phyloP scores from a whole-genome alignment of 2,113 vertebrate species.

The Cyanocitta stelleri region DNA sequence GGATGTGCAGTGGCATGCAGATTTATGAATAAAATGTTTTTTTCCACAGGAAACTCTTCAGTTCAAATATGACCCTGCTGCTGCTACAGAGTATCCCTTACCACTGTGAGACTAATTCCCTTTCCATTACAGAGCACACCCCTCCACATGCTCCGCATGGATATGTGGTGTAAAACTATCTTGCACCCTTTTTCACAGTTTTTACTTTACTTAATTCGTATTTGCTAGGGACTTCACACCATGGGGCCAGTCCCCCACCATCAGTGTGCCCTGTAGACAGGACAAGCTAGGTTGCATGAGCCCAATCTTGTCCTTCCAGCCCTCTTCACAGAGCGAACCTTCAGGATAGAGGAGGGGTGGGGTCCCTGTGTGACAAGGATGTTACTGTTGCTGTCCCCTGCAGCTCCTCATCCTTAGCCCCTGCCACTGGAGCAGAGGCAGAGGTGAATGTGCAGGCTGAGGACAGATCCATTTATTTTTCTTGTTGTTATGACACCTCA shows the following conservation, averaged over 20 bases:
- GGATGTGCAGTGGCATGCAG: neutral
- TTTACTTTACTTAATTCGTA: neutral
- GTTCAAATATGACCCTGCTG: neutral
- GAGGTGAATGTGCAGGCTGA: neutral
- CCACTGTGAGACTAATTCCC: neutral
- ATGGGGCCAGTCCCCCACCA: neutral
- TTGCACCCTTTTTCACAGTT: neutral
- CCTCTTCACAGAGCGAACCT: rapidly evolving
- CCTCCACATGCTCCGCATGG: neutral
- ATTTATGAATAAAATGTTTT: neutral
- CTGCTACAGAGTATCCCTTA: neutral
- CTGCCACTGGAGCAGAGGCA: neutral
- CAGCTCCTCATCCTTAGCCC: neutral
- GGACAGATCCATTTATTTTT: neutral
- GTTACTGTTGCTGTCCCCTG: neutral
- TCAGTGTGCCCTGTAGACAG: neutral
- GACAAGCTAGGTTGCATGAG: neutral
- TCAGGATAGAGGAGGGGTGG: neutral
- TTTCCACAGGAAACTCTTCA: neutral
- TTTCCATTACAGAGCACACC: neutral
- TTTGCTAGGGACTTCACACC: neutral
- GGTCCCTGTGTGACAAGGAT: neutral
- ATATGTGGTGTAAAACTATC: neutral
- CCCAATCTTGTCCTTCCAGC: neutral
- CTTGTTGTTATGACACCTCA: neutral